Percentiles rank a stretch among this genome's conserved stretches.
Evolutionary conservation across 2,113 vertebrate species (phyloP).

Genomic region (Zosterops hypoxanthus): DNA sequence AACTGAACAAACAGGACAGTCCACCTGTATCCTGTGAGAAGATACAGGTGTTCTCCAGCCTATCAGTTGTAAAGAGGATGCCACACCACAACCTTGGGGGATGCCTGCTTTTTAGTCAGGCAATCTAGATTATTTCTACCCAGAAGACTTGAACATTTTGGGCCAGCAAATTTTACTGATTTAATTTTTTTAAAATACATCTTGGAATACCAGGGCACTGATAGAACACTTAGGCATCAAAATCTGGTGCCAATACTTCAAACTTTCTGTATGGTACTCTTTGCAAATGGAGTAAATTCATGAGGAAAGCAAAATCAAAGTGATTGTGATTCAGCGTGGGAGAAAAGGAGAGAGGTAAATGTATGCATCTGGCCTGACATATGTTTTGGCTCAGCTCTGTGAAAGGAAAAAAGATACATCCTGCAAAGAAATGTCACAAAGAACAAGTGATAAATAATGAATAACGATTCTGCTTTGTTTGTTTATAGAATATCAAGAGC

Average conservation of each 20-base stretch:
- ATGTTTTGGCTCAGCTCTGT: neutral
- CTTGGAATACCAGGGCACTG: neutral
- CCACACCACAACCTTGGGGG: neutral
- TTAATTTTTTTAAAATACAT: neutral
- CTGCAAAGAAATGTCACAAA: conserved; percentile 16
- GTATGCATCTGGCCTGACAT: neutral
- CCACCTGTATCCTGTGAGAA: neutral
- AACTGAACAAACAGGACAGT: neutral
- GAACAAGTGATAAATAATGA: conserved; percentile 37
- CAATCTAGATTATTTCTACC: neutral
- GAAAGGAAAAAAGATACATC: neutral
- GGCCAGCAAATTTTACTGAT: neutral
- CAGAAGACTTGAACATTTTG: neutral
- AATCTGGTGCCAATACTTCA: neutral
- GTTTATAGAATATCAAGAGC: conserved; percentile 27
- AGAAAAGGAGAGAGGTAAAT: neutral
- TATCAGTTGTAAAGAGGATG: neutral
- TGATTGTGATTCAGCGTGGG: neutral
- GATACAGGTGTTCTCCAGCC: neutral
- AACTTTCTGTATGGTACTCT: neutral
- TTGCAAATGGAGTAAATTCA: neutral
- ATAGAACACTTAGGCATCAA: neutral
- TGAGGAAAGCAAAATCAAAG: neutral
- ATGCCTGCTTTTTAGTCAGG: neutral
- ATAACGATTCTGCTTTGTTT: conserved; percentile 25